Conservation (phyloP, 2,113 vertebrate species). For the Pica pica region DNA sequence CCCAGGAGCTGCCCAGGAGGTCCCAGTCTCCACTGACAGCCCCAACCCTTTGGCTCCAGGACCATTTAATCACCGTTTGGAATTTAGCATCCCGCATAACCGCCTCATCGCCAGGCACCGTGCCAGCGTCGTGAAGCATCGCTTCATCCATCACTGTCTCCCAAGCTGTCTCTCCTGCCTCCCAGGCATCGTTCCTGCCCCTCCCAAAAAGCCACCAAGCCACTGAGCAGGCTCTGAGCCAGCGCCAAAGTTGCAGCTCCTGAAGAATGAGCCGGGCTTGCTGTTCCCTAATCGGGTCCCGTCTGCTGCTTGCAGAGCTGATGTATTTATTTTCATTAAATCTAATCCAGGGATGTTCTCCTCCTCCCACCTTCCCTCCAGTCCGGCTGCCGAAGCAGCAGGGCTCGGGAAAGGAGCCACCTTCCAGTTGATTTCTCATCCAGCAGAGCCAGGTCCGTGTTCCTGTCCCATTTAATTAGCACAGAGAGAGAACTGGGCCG, state of each 20-base stretch:
- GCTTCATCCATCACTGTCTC: conserved; percentile 46
- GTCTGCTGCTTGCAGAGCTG: background rate
- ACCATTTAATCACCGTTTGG: background rate
- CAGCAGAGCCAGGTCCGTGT: conserved; percentile 3
- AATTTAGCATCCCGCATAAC: background rate
- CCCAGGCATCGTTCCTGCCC: background rate
- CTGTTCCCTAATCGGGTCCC: background rate
- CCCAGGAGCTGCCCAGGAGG: background rate
- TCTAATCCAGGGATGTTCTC: background rate
- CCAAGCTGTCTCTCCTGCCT: conserved; percentile 13
- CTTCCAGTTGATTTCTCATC: conserved; percentile 43
- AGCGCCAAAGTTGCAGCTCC: background rate
- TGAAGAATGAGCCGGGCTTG: background rate
- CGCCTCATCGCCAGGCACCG: fast-evolving
- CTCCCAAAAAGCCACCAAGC: background rate
- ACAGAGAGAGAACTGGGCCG: background rate
- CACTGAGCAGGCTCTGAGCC: background rate
- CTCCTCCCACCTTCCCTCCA: background rate
- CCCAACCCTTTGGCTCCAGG: background rate
- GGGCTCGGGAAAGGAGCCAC: background rate
- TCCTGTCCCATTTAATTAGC: conserved; percentile 57
- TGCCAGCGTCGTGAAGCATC: background rate
- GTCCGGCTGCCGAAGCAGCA: background rate
- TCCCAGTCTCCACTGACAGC: background rate
- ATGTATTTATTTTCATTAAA: conserved; percentile 55